A percentile compares a stretch with the other conserved stretches of the same genome.
phyloP scores from a whole-genome alignment of 2,113 vertebrate species.

The Sarotherodon lohbergeri region DNA sequence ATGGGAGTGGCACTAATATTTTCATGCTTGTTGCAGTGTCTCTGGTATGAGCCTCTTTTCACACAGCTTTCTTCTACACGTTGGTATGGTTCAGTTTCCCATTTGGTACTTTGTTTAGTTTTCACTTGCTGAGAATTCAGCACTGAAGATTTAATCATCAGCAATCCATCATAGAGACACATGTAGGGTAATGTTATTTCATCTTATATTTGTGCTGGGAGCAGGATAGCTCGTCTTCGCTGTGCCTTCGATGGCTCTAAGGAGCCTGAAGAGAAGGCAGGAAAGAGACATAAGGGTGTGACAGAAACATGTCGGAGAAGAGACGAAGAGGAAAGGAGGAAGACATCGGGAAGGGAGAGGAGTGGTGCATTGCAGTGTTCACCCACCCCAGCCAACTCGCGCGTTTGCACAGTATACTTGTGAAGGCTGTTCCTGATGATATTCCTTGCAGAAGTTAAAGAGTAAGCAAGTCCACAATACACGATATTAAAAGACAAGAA shows the following conservation, averaged over 20 bases:
- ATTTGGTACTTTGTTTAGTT: neutral
- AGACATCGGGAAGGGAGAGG: neutral
- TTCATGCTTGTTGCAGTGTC: neutral
- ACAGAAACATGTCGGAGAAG: neutral
- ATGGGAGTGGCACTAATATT: rapidly evolving
- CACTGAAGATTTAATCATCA: neutral
- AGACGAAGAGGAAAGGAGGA: neutral
- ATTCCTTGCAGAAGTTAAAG: neutral
- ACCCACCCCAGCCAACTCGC: neutral
- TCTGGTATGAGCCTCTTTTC: rapidly evolving
- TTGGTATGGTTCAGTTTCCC: neutral
- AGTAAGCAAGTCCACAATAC: neutral
- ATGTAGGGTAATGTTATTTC: neutral
- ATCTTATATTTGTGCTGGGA: neutral
- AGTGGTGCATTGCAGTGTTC: slow-evolving; percentile 64
- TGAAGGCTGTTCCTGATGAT: neutral
- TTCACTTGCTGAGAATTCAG: neutral
- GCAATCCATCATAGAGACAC: neutral
- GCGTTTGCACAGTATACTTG: neutral
- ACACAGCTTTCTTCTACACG: neutral
- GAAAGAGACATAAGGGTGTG: neutral
- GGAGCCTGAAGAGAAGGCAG: neutral
- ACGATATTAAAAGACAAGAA: neutral
- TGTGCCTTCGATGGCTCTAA: neutral
- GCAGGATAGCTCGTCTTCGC: rapidly evolving